Evolutionary conservation across 2,113 vertebrate genomes (phyloP).

Genomic region (Podocnemis expansa): DNA sequence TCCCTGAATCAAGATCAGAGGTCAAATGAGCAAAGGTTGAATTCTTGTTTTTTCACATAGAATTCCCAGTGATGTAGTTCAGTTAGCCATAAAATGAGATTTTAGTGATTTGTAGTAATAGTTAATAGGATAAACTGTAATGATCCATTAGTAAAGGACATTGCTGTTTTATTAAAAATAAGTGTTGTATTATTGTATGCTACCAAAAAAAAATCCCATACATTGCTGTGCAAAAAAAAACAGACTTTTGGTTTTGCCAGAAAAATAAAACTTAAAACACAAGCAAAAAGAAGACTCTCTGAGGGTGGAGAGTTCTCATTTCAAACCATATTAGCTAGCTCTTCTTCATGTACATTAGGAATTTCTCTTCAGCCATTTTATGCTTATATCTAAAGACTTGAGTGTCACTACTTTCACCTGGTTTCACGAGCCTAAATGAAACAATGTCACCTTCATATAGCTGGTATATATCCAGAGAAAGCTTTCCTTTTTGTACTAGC

Average conservation of each 20-base stretch:
- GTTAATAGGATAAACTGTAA: neutral
- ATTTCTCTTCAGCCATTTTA: neutral
- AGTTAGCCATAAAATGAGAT: neutral
- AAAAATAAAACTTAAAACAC: neutral
- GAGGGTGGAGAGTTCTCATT: neutral
- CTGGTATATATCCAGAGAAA: neutral
- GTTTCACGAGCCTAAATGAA: neutral
- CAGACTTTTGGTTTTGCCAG: too few species aligned
- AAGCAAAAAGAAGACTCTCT: neutral
- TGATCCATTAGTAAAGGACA: neutral
- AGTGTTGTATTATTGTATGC: neutral
- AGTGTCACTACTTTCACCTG: rapidly evolving
- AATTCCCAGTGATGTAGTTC: neutral
- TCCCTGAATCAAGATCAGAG: neutral
- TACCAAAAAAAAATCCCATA: neutral
- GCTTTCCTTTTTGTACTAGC: neutral
- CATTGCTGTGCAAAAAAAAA: neutral
- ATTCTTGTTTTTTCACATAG: neutral
- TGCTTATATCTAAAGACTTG: neutral
- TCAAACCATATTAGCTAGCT: neutral
- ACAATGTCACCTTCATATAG: neutral
- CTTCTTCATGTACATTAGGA: neutral
- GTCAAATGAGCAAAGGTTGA: neutral
- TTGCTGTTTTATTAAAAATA: neutral
- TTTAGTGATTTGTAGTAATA: neutral